A percentile compares a stretch with the other conserved stretches of the same genome.
Evolutionary conservation across 1,140 invertebrate genomes (phyloP).

Genomic region (Leptinotarsa lineolata): DNA sequence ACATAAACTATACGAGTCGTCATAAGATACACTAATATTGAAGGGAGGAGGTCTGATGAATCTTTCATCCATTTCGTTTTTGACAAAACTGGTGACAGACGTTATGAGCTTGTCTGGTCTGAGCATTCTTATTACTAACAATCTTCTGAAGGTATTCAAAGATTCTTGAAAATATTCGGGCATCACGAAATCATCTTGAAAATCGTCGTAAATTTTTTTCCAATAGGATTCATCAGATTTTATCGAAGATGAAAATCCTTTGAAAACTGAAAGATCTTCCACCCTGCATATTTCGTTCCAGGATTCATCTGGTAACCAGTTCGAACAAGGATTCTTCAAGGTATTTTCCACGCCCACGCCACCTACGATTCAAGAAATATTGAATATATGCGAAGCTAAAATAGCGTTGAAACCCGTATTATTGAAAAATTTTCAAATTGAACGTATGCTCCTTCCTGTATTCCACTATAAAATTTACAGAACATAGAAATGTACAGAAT

Average conservation of each 20-base stretch:
- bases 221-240: slow-evolving; percentile 62
- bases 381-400: no score
- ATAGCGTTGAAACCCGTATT: no score
- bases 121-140: slow-evolving; percentile 79
- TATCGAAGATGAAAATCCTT: slow-evolving; percentile 37
- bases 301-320: slow-evolving; percentile 81
- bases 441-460: no score
- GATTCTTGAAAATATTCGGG: slow-evolving; percentile 71
- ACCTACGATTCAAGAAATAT: slow-evolving; percentile 45
- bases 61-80: slow-evolving; percentile 73
- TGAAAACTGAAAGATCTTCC: slow-evolving; percentile 66
- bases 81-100: slow-evolving; percentile 68
- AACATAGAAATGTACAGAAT: no score
- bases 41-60: slow-evolving; percentile 87
- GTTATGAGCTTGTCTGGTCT: slow-evolving; percentile 80
- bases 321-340: slow-evolving; percentile 69
- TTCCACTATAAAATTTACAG: no score
- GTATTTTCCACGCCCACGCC: slow-evolving; percentile 76
- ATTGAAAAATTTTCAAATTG: no score
- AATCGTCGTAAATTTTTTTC: slow-evolving; percentile 75
- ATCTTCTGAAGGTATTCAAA: slow-evolving; percentile 75
- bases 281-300: slow-evolving; percentile 86
- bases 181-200: slow-evolving; percentile 62
- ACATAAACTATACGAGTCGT: slow-evolving; percentile 79
- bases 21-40: slow-evolving; percentile 82